Percentiles rank a stretch among this genome's conserved stretches.
phyloP scores from a whole-genome alignment of 2,797 vertebrate genomes.

The Phoxinus dragarum region DNA sequence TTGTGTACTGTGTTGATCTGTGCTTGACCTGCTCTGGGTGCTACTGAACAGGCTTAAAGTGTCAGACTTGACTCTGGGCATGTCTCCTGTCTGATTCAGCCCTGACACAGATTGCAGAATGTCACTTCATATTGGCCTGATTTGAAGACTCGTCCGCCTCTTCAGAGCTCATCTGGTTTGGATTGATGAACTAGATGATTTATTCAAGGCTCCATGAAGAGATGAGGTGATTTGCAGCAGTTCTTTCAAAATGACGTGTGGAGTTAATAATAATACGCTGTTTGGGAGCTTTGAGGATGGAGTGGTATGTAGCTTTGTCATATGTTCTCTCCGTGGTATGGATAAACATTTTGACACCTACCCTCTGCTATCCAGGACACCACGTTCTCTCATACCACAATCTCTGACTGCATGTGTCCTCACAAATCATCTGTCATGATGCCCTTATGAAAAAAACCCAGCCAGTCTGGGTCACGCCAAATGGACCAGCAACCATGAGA shows the following conservation, averaged over 20 bases:
- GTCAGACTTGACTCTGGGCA: slow-evolving; percentile 36
- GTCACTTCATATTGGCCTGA: slow-evolving; percentile 23
- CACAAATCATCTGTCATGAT: slow-evolving; percentile 43
- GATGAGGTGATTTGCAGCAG: neutral
- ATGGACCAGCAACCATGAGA: slow-evolving; percentile 43
- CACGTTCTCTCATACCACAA: slow-evolving; percentile 31
- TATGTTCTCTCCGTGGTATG: neutral
- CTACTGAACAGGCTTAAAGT: slow-evolving; percentile 24
- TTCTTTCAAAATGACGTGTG: slow-evolving; percentile 11
- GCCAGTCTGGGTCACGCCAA: slow-evolving; percentile 50
- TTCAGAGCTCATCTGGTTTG: slow-evolving; percentile 23
- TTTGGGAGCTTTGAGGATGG: slow-evolving; percentile 13
- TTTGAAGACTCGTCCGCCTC: slow-evolving; percentile 4
- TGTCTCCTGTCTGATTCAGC: slow-evolving; percentile 26
- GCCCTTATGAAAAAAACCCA: slow-evolving; percentile 51
- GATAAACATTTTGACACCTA: slow-evolving; percentile 42
- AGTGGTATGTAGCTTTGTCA: slow-evolving; percentile 29
- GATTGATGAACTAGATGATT: slow-evolving; percentile 29
- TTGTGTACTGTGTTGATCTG: slow-evolving; percentile 4
- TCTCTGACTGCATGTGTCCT: slow-evolving; percentile 52
- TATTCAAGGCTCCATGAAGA: neutral
- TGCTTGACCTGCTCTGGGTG: slow-evolving; percentile 13
- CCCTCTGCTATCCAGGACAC: slow-evolving; percentile 35
- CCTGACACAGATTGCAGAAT: slow-evolving; percentile 19
- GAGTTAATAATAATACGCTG: slow-evolving; percentile 33